Base-by-base conservation (phyloP, 2,888 invertebrate species). In the Hipparchia semele region DNA sequence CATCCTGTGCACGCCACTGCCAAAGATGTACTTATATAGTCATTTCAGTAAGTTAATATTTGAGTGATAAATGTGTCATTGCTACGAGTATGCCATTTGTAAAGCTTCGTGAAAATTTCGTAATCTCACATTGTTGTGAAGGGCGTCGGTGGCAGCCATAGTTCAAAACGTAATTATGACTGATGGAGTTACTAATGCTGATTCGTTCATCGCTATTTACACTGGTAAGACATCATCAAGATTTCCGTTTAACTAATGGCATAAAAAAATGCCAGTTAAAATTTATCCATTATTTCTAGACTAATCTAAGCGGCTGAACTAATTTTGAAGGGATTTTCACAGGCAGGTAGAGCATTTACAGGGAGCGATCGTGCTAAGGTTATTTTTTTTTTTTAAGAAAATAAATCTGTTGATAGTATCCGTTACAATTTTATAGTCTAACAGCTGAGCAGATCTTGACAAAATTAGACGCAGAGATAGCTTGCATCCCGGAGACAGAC, bases 141-240 rank as follows among this genome's bases (percentile, higher is more conserved):
- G 53, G 59, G 66, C 66, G 60, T 53, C 51, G 39, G 59, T 45
- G 59, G 71, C 33, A 71, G 5, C 10, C 66, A 46, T 45, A 71
- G 60, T 71, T 67, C 51, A 67, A 49, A 67, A 66, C 58, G 39
- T 39, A 56, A 39, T 10, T 65, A 33, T 66, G 64, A 60, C 64
- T 70, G 64, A 65, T 58, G 49, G 6, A 64, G 64, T 70, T 66
- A 66, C 59, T 71, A 65, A 66, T 60, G 10, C 46, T 23, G 23
- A 69, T 54, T 60, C 23, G 6, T 10, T 39, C 60, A 39, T 58
- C 7, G 56, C 23, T 60, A 45, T n/a, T 39, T 45, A 9, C 45
- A 45, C 10, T 54, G 8, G 49, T 58, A 12, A 39, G 46, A 39
- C 10, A 58, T 49, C 49, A 9, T 64, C 9, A 60, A 39, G 4